Percentiles rank a stretch among this genome's conserved stretches.
phyloP scores from a whole-genome alignment of 2,113 vertebrate species.

The Poeciliopsis prolifica region DNA sequence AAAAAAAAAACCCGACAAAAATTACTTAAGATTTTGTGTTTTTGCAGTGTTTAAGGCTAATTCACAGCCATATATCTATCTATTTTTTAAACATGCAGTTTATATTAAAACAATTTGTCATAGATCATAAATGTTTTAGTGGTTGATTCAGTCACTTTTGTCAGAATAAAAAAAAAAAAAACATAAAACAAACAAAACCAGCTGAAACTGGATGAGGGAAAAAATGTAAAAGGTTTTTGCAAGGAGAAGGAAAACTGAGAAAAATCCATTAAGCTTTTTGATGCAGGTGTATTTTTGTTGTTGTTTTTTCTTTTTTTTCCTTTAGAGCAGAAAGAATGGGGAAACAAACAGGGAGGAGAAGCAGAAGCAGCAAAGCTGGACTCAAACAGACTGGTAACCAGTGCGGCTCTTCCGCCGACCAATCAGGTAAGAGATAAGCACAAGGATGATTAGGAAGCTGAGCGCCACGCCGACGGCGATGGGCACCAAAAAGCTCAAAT shows the following conservation, averaged over 20 bases:
- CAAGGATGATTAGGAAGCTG: slow-evolving; percentile 95
- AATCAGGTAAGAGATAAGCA: slow-evolving; percentile 95
- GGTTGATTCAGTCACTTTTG: slow-evolving; percentile 56
- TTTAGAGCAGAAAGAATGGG: slow-evolving; percentile 8
- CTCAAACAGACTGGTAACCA: slow-evolving; percentile 93
- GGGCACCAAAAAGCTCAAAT: slow-evolving; percentile 98
- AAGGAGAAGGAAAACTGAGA: slow-evolving; percentile 17
- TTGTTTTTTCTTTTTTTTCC: not conserved
- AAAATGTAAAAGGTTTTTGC: slow-evolving; percentile 26
- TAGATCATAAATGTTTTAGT: slow-evolving; percentile 51
- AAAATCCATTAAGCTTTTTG: slow-evolving; percentile 24
- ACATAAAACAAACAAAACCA: slow-evolving; percentile 2
- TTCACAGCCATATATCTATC: slow-evolving; percentile 49
- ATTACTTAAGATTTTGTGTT: no score
- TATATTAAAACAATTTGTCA: slow-evolving; percentile 60
- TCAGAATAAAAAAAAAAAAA: slow-evolving; percentile 31
- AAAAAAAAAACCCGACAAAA: no score
- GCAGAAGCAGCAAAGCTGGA: slow-evolving; percentile 29
- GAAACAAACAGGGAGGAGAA: slow-evolving; percentile 11
- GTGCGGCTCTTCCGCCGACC: slow-evolving; percentile 94
- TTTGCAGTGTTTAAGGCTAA: slow-evolving; percentile 24
- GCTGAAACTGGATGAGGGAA: slow-evolving; percentile 15
- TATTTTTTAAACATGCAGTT: slow-evolving; percentile 63
- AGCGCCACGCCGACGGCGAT: slow-evolving; percentile 91
- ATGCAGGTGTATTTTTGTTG: not conserved